Percentiles rank a stretch among this genome's conserved stretches.
Conservation (phyloP, 2,113 vertebrate species). For the Falcunculus frontatus region DNA sequence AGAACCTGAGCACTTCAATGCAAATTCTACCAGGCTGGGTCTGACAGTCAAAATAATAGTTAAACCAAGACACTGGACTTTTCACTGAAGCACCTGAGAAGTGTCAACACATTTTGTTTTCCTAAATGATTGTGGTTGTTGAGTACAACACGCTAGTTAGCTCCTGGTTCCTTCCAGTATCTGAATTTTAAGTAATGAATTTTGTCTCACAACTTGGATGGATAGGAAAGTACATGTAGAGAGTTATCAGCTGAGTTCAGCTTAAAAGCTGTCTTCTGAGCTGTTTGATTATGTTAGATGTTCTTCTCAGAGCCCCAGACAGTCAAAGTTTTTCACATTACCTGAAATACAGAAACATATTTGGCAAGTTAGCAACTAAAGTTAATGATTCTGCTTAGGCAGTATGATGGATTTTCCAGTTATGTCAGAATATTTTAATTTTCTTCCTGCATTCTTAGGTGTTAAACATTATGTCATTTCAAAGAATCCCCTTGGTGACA, state of each 20-base stretch:
- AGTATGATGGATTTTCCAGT: neutral
- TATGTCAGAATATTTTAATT: neutral
- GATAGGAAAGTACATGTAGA: neutral
- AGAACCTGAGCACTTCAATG: neutral
- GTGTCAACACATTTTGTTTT: neutral
- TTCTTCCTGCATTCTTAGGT: neutral
- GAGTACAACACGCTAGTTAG: neutral
- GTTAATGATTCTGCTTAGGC: neutral
- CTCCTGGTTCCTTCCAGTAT: neutral
- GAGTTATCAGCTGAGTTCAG: neutral
- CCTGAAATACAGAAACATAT: neutral
- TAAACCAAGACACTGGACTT: neutral
- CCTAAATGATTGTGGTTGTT: neutral
- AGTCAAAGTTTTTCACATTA: neutral
- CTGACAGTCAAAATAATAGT: neutral
- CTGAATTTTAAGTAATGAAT: neutral
- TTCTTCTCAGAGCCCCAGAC: neutral
- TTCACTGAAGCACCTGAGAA: neutral
- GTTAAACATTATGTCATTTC: neutral
- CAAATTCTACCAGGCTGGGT: neutral
- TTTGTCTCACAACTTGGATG: neutral
- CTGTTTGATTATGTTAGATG: neutral
- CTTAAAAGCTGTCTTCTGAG: neutral
- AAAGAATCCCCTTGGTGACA: neutral
- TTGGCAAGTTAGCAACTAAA: neutral